A percentile compares a stretch with the other conserved stretches of the same genome.
Evolutionary conservation across 1,140 invertebrate genomes (phyloP).

Genomic region (Copidosoma floridanum): DNA sequence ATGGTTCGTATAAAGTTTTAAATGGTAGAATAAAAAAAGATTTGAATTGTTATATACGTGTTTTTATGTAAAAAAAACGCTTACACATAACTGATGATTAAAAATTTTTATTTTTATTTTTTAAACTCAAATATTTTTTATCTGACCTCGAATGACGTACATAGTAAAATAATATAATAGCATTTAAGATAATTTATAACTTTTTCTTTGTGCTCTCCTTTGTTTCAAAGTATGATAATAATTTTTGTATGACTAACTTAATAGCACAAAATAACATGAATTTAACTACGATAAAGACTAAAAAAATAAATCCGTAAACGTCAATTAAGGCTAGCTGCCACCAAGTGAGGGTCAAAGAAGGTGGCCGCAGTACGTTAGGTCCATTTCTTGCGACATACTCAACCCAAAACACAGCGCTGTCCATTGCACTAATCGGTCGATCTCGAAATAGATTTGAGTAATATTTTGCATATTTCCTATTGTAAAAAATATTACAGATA

Average conservation of each 20-base stretch:
- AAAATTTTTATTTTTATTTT: too few relatives aligned
- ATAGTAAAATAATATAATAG: constrained; percentile 32
- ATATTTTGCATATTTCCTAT: constrained; percentile 25
- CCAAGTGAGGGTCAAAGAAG: constrained; percentile 34
- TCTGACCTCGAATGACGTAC: too few relatives aligned
- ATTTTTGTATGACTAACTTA: neutral
- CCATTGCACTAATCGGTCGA: constrained; percentile 53
- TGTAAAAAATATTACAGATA: neutral
- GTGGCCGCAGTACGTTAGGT: constrained; percentile 38
- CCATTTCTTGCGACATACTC: constrained; percentile 57
- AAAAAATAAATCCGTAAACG: constrained; percentile 34
- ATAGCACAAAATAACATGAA: neutral
- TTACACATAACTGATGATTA: too few relatives aligned
- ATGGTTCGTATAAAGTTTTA: too few relatives aligned
- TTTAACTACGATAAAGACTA: neutral
- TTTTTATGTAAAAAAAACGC: too few relatives aligned
- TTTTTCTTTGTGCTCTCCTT: too few relatives aligned
- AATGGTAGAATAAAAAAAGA: too few relatives aligned
- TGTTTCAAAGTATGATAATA: neutral
- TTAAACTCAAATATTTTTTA: too few relatives aligned
- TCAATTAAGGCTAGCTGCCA: constrained; percentile 43
- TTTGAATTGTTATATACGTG: too few relatives aligned
- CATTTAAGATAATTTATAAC: too few relatives aligned
- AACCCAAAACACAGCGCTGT: constrained; percentile 59
- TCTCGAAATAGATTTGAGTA: constrained; percentile 42